A percentile compares a stretch with the other conserved stretches of the same genome.
Evolutionary conservation across 1,140 invertebrate genomes (phyloP).

Genomic region (Kradibia gibbosae): DNA sequence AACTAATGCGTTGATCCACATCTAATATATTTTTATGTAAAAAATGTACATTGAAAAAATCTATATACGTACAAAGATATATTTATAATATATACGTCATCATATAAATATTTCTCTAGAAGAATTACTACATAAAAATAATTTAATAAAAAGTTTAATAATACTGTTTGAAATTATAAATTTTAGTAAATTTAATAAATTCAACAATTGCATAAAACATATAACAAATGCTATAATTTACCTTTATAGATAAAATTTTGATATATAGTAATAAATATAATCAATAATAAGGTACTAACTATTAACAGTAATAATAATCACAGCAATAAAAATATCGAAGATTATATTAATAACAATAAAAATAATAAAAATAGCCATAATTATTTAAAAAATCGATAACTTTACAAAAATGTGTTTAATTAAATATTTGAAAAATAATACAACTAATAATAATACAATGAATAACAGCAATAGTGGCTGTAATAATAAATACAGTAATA

Average conservation of each 20-base stretch:
- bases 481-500: neutral
- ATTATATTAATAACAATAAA: constrained; percentile 8
- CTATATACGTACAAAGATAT: no score
- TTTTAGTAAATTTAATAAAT: constrained; percentile 14
- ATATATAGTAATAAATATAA: neutral
- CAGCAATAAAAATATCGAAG: no score
- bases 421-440: neutral
- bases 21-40: no score
- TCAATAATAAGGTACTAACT: neutral
- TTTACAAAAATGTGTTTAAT: neutral
- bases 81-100: no score
- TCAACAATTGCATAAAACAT: constrained; percentile 28
- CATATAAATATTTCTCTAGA: no score
- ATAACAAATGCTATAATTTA: constrained; percentile 34
- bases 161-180: constrained; percentile 8
- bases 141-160: no score
- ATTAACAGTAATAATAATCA: constrained; percentile 5
- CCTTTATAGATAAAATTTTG: constrained; percentile 33
- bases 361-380: constrained; percentile 16
- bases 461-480: neutral
- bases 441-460: neutral
- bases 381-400: neutral
- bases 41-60: no score
- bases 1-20: neutral
- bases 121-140: no score